Base-by-base conservation (phyloP, 2,113 vertebrate species). In the Mola mola region DNA sequence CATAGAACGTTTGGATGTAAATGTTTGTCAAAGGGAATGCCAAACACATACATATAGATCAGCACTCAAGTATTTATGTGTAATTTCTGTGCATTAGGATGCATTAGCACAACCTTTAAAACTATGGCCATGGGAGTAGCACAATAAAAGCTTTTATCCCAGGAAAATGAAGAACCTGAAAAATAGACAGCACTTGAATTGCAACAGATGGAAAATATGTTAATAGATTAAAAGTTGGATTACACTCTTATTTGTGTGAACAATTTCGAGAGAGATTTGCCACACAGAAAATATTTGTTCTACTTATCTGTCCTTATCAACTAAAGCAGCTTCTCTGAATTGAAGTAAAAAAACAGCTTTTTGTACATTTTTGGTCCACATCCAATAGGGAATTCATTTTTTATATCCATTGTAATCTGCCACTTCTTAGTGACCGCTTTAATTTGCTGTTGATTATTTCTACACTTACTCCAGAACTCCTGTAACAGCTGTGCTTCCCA, bases 101-200 rank as follows among this genome's bases (percentile, higher is more conserved):
- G 24, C 21, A 59, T 79, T 65, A 70, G 10, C 34, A 31, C 47
- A 46, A 41, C n/a, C 51, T 38, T n/a, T 44, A 34, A 24, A 42
- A 56, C 12, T 29, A n/a, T 22, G 16, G 5, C 15, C 5, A 42
- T 38, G 41, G 48, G 43, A 69, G 24, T 2, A 28, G 16, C 31
- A 19, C 9, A 52, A 40, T 38, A 34, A 46, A 13, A 41, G 26
- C 50, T 49, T 44, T 64, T 43, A 37, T 6, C 15, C 17, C 4
- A 10, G 4, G 21, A 21, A 24, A 51, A 42, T 5, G 6, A 55
- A 4, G 10, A 17, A 17, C 41, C 24, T 49, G 13, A 38, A 16
- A 37, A 57, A 52, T 36, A 34, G 13, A 57, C 22, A 60, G 31
- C 44, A 48, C 43, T 66, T 70, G 24, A 28, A 50, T 40, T 15